Evolutionary conservation across 2,797 vertebrate species (phyloP).

Genomic region (Danio jaintianensis): DNA sequence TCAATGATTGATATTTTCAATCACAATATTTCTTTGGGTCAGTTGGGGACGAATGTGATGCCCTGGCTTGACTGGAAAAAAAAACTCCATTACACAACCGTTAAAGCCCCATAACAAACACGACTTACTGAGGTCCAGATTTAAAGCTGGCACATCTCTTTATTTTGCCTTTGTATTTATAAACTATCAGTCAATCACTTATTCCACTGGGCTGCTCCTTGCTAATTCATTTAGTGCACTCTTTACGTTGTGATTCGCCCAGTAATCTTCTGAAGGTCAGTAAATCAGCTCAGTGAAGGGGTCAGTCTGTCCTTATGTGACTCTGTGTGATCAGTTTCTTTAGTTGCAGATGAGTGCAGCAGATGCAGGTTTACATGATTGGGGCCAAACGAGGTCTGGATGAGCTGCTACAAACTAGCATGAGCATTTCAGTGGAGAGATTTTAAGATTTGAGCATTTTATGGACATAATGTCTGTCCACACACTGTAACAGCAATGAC

Average conservation of each 20-base stretch:
- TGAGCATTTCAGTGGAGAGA: neutral
- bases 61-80: slow-evolving; percentile 17
- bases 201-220: neutral
- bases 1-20: neutral
- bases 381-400: slow-evolving; percentile 3
- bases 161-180: slow-evolving; percentile 30
- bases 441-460: slow-evolving; percentile 27
- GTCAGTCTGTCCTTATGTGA: slow-evolving; percentile 43
- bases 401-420: neutral
- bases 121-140: slow-evolving; percentile 15
- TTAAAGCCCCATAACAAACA: slow-evolving; percentile 39
- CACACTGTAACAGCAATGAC: neutral
- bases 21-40: slow-evolving; percentile 15
- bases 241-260: slow-evolving; percentile 21
- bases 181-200: slow-evolving; percentile 25
- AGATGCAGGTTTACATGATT: neutral
- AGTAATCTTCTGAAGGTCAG: slow-evolving; percentile 55
- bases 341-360: neutral
- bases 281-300: slow-evolving; percentile 44
- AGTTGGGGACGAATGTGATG: neutral
- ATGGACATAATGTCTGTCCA: slow-evolving; percentile 15
- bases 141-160: slow-evolving; percentile 38
- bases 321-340: slow-evolving; percentile 12
- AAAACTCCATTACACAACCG: slow-evolving; percentile 45
- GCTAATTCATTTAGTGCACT: slow-evolving; percentile 48